These are phyloP conservation scores for Pegoplata infirma DNA, from an alignment of 2,888 invertebrate genomes.

Conservation along the genomic window DNA sequence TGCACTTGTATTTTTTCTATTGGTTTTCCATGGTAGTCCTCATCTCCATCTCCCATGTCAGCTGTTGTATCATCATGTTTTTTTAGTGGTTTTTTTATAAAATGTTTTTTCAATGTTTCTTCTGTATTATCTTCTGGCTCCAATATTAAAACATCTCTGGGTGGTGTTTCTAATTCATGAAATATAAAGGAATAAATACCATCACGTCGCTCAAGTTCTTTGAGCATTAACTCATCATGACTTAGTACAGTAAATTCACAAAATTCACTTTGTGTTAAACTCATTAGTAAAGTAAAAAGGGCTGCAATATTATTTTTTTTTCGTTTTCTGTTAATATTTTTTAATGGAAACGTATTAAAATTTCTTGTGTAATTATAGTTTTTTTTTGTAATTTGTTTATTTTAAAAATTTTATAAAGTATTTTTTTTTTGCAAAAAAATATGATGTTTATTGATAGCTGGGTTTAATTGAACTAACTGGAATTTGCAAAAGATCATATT, in stretches of 20 bases:
- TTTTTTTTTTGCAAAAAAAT: neutral
- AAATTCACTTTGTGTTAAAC: slow-evolving; percentile 15
- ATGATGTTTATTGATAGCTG: neutral
- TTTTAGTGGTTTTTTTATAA: neutral
- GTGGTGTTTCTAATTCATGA: slow-evolving; percentile 63
- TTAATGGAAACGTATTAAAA: neutral
- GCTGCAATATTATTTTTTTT: neutral
- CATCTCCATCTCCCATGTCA: no score
- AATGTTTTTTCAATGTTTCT: neutral
- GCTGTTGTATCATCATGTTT: no score
- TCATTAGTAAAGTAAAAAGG: no score
- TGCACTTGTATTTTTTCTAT: neutral
- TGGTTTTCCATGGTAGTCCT: neutral
- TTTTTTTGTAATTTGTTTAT: neutral
- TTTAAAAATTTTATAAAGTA: neutral
- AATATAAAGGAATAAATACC: slow-evolving; percentile 67
- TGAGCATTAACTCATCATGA: slow-evolving; percentile 63
- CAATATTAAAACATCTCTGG: slow-evolving; percentile 22
- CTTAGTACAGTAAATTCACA: neutral
- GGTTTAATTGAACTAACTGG: neutral
- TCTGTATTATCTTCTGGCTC: neutral
- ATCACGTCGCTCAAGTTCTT: slow-evolving; percentile 65
- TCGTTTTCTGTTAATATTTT: no score
- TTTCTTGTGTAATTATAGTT: neutral
- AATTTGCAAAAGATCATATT: neutral